Percentiles rank a stretch among this genome's conserved stretches.
These are phyloP conservation scores for Drosophila nr. medialis DNA, from an alignment of 2,888 invertebrate genomes.

Conservation along the genomic window DNA sequence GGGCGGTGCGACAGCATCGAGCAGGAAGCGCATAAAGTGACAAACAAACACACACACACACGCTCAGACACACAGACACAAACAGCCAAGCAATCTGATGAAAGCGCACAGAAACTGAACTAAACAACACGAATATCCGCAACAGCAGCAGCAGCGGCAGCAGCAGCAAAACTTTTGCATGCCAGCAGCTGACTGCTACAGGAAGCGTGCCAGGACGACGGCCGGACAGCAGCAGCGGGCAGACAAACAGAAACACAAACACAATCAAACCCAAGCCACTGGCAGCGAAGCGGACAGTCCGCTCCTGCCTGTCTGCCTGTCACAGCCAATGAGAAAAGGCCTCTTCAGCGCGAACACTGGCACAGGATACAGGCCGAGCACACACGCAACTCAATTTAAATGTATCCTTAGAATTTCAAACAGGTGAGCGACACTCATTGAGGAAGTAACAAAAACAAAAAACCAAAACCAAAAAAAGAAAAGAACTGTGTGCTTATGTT, in stretches of 20 bases:
- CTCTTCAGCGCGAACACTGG: constrained; percentile 61
- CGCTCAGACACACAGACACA: constrained; percentile 14
- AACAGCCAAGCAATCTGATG: constrained; percentile 25
- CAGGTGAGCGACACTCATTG: constrained; percentile 71
- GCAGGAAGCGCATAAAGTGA: constrained; percentile 77
- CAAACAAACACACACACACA: constrained; percentile 59
- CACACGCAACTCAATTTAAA: constrained; percentile 74
- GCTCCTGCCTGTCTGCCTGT: constrained; percentile 43
- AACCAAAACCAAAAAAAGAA: background rate
- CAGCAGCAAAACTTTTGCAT: constrained; percentile 51
- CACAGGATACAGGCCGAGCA: constrained; percentile 64
- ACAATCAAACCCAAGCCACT: constrained; percentile 6
- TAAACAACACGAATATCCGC: constrained; percentile 55
- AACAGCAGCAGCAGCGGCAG: constrained; percentile 30
- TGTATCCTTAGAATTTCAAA: constrained; percentile 79
- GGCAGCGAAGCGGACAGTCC: constrained; percentile 55
- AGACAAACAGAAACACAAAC: constrained; percentile 1
- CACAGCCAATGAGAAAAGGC: constrained; percentile 64
- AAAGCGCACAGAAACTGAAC: constrained; percentile 44
- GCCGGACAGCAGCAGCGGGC: constrained; percentile 2
- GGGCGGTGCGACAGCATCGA: constrained; percentile 62
- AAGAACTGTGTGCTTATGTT: constrained; percentile 12
- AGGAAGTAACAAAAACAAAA: constrained; percentile 35
- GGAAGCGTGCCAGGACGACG: constrained; percentile 65
- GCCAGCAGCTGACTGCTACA: constrained; percentile 75